Conservation (phyloP, 1,140 invertebrate genomes). For the Parapsyche elsis region DNA sequence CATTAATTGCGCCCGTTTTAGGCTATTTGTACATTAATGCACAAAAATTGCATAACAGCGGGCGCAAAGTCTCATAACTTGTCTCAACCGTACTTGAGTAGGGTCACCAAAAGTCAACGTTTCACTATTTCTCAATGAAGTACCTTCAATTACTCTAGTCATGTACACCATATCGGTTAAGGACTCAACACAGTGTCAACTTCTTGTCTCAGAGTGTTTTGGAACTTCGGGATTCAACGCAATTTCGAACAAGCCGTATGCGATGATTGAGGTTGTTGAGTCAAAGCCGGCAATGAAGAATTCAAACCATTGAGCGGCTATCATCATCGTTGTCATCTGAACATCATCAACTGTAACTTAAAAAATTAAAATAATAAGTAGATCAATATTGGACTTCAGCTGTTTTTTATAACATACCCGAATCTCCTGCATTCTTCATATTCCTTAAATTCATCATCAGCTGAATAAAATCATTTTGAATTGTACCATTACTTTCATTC, state of each 20-base stretch:
- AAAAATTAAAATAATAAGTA: no score
- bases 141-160: constrained; percentile 62
- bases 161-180: constrained; percentile 62
- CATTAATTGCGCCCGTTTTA: background rate
- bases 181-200: constrained; percentile 64
- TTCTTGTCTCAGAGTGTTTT: constrained; percentile 60
- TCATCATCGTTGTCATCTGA: background rate
- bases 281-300: constrained; percentile 73
- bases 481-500: constrained; percentile 66
- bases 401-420: no score
- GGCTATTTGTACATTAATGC: no score
- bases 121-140: background rate
- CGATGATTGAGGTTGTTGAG: constrained; percentile 69
- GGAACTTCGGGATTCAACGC: constrained; percentile 69
- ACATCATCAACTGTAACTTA: background rate
- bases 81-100: no score
- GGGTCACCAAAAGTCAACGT: no score
- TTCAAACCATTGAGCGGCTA: constrained; percentile 62
- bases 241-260: constrained; percentile 68
- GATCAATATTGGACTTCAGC: no score
- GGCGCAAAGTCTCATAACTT: no score
- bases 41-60: no score
- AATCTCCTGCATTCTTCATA: no score
- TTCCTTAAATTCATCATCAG: constrained; percentile 67
- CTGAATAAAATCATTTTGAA: constrained; percentile 69